phyloP scores from a whole-genome alignment of 2,888 invertebrate species.

The Raillietiella orientalis region DNA sequence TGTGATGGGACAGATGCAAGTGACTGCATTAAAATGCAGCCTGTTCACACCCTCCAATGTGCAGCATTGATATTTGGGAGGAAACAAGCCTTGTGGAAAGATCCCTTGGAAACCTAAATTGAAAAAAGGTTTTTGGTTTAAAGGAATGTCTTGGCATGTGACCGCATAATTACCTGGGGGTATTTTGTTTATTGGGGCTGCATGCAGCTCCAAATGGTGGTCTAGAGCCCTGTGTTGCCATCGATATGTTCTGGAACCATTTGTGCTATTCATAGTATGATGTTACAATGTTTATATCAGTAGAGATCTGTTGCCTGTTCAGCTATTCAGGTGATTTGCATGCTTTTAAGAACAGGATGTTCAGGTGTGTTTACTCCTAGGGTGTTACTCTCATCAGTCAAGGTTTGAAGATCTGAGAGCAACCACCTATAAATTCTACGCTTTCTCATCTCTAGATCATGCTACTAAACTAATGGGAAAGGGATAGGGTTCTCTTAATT shows the following conservation, averaged over 20 bases:
- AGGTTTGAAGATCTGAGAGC: slow-evolving; percentile 14
- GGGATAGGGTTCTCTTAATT: too few species aligned
- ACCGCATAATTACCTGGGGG: slow-evolving; percentile 16
- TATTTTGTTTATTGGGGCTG: slow-evolving; percentile 20
- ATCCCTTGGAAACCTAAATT: slow-evolving; percentile 17
- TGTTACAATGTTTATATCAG: slow-evolving; percentile 20
- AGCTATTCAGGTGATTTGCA: slow-evolving; percentile 11
- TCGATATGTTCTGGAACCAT: slow-evolving; percentile 21
- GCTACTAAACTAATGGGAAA: too few species aligned
- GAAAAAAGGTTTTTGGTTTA: slow-evolving; percentile 14
- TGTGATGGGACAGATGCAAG: slow-evolving; percentile 23
- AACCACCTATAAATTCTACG: slow-evolving; percentile 17
- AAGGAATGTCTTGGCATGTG: slow-evolving; percentile 12
- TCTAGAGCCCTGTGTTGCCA: slow-evolving; percentile 18
- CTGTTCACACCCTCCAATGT: slow-evolving; percentile 17
- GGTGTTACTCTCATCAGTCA: slow-evolving; percentile 15
- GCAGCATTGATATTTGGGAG: slow-evolving; percentile 16
- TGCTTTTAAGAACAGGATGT: neutral
- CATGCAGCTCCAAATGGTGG: slow-evolving; percentile 18
- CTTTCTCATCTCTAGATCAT: too few species aligned
- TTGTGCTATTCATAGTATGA: slow-evolving; percentile 15
- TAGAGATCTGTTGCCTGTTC: slow-evolving; percentile 17
- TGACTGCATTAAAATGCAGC: slow-evolving; percentile 16
- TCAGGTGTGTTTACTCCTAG: slow-evolving; percentile 7
- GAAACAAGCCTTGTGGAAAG: slow-evolving; percentile 18